phyloP scores from a whole-genome alignment of 1,140 invertebrate genomes.

The Asobara japonica region DNA sequence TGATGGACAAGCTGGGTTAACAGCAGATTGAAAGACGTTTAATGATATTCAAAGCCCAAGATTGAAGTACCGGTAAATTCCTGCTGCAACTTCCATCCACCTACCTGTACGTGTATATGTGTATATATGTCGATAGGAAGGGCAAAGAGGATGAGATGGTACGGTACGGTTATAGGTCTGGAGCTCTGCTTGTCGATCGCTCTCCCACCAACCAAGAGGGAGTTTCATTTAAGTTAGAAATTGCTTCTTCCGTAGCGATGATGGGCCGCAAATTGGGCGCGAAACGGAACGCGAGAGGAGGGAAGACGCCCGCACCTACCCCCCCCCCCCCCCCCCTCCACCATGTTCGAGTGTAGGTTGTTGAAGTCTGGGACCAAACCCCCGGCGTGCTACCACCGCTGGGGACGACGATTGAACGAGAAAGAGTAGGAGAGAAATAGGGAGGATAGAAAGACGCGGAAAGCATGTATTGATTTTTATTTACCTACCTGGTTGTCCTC shows the following conservation, averaged over 20 bases:
- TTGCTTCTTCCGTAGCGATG: conserved; percentile 67
- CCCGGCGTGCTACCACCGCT: background rate
- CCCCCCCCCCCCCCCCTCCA: too few species aligned
- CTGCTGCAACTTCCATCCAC: background rate
- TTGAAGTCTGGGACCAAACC: background rate
- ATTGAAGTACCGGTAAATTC: background rate
- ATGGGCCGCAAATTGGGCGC: conserved; percentile 66
- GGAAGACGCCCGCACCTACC: conserved; percentile 12
- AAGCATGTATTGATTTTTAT: conserved; percentile 45
- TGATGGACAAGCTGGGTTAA: background rate
- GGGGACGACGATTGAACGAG: background rate
- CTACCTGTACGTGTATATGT: background rate
- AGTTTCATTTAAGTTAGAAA: conserved; percentile 69
- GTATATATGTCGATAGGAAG: background rate
- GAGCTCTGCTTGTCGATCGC: conserved; percentile 4
- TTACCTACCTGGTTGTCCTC: conserved; percentile 34
- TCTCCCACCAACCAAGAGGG: conserved; percentile 44
- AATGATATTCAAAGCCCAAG: background rate
- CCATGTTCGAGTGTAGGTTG: background rate
- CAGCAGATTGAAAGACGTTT: conserved; percentile 9
- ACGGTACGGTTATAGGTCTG: background rate
- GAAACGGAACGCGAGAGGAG: conserved; percentile 56
- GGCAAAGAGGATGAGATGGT: background rate
- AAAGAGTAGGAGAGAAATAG: background rate
- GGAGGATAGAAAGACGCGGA: conserved; percentile 1